Evolutionary conservation across 2,888 invertebrate genomes (phyloP).

Genomic region (Pterostichus madidus): DNA sequence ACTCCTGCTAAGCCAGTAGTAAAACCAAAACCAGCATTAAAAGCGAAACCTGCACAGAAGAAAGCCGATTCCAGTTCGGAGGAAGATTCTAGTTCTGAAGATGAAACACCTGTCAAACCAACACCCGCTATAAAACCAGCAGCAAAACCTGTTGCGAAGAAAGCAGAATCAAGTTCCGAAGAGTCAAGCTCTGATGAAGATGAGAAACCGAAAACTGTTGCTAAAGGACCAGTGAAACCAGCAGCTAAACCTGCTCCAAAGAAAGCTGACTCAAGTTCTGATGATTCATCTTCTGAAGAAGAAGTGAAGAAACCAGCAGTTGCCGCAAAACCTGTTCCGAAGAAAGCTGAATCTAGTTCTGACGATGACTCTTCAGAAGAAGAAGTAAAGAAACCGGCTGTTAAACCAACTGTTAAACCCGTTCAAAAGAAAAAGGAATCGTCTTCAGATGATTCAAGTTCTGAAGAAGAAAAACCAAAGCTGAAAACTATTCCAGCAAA

Average conservation of each 20-base stretch:
- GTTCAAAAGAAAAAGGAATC: constrained; percentile 72
- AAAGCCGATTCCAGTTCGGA: constrained; percentile 68
- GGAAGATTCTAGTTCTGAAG: constrained; percentile 68
- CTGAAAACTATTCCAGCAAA: constrained; percentile 69
- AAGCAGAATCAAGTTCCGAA: constrained; percentile 69
- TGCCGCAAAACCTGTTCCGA: constrained; percentile 67
- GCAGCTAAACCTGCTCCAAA: constrained; percentile 68
- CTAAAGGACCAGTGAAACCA: constrained; percentile 50
- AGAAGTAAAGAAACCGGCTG: constrained; percentile 69
- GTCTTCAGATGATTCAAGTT: constrained; percentile 76
- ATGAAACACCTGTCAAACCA: constrained; percentile 58
- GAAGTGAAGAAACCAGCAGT: constrained; percentile 71
- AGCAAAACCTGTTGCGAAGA: constrained; percentile 68
- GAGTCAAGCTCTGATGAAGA: constrained; percentile 69
- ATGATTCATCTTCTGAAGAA: constrained; percentile 77
- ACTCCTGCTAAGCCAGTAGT: constrained; percentile 59
- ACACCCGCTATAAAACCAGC: constrained; percentile 67
- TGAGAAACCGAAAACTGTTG: constrained; percentile 66
- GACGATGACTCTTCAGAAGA: constrained; percentile 75
- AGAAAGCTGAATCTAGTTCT: constrained; percentile 61
- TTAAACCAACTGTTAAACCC: constrained; percentile 65
- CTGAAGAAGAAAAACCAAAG: constrained; percentile 73
- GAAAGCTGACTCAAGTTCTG: constrained; percentile 74
- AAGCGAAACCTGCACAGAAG: constrained; percentile 66
- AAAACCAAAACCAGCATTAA: constrained; percentile 67